phyloP scores from a whole-genome alignment of 1,140 invertebrate species.

The Oreohelix idahoensis region DNA sequence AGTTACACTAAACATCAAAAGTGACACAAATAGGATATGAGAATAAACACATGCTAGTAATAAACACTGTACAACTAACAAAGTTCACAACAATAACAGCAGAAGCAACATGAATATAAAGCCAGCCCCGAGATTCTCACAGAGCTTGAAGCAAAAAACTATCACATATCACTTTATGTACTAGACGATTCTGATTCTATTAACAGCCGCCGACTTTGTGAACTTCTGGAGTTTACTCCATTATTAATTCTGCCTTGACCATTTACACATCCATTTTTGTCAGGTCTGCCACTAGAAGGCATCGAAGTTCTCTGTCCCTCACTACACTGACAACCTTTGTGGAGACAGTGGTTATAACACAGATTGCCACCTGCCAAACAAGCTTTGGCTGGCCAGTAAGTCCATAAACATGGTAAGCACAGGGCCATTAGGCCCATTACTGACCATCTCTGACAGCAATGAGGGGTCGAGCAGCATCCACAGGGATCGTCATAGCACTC shows the following conservation, averaged over 20 bases:
- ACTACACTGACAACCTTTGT: conserved; percentile 78
- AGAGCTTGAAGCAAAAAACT: conserved; percentile 14
- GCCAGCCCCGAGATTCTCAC: conserved; percentile 26
- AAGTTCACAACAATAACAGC: neutral
- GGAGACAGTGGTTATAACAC: conserved; percentile 84
- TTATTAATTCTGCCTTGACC: neutral
- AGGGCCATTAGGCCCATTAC: conserved; percentile 86
- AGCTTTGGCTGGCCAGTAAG: conserved; percentile 91
- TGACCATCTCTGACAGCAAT: conserved; percentile 84
- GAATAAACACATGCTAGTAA: neutral
- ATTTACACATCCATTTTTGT: neutral
- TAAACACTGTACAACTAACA: neutral
- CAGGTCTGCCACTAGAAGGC: neutral
- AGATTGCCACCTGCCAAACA: conserved; percentile 84
- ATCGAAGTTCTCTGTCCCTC: neutral
- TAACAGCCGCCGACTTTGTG: conserved; percentile 49
- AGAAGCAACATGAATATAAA: neutral
- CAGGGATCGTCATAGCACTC: conserved; percentile 88
- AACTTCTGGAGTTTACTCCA: conserved; percentile 36
- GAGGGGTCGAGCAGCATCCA: conserved; percentile 77
- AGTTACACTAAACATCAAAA: too few species aligned
- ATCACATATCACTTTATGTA: conserved; percentile 37
- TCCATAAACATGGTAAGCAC: conserved; percentile 87
- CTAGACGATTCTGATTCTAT: conserved; percentile 51
- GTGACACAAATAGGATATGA: too few species aligned